Base-by-base conservation (phyloP, 1,140 invertebrate genomes). In the Drosophila parabipectinata region DNA sequence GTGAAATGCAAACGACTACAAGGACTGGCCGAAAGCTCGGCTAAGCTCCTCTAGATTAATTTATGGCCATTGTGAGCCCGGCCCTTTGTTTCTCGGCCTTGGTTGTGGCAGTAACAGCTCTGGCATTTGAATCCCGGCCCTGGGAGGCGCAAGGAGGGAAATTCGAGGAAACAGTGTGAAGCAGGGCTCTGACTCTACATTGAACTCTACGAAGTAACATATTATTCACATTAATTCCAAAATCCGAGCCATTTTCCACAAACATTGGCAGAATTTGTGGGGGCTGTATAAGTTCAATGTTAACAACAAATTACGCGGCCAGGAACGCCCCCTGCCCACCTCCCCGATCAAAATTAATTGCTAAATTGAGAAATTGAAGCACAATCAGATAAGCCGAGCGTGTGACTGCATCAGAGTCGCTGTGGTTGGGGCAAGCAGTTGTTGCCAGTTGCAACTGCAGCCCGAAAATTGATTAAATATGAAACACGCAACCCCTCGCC, bases 311-410 rank as follows among this genome's bases (percentile, higher is more conserved):
- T 63, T 37, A 41, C 28, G 28, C 10, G 37, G 37, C 37, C 64
- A 56, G 63, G 24, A 30, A 41, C 45, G 48, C 58, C 50, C 67
- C 51, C 48, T 12, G 30, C 4, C 24, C 50, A 26, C 56, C 48
- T 41, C 45, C 59, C 44, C 56, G 67, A 61, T 54, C 68, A 41
- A 74, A 54, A 79, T 83, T 76, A 71, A 72, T 88, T 78, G 52
- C 53, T 64, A 83, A 88, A 88, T 88, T 88, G 79, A 88, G 83
- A 88, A 88, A 88, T 88, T 88, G 84, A 88, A 88, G 75, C 72
- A 72, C 68, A 88, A 88, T 88, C 76, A 73, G 83, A 88, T 88
- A 88, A 88, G 63, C 39, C 37, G 58, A 89, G 78, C 82, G 83
- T 87, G 82, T 80, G 83, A 87, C 78, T 82, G 58, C 60, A 45